Evolutionary conservation across 2,113 vertebrate species (phyloP), one percentile per base, ranked within the genome.

Genomic region (Capricornis sumatraensis): DNA sequence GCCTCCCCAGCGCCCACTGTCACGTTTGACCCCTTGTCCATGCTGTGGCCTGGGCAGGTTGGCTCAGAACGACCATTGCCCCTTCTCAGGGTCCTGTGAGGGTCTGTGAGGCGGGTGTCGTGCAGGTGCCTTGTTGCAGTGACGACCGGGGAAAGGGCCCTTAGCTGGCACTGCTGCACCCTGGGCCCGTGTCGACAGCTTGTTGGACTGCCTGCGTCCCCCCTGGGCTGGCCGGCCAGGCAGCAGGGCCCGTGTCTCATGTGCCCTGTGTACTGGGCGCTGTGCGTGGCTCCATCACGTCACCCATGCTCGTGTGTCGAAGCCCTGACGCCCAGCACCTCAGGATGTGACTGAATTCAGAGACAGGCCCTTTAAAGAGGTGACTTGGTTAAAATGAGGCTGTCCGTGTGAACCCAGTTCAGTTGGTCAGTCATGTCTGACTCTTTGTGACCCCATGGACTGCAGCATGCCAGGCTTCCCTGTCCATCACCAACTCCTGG

Each of bases 211-310:
- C 52, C 33, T 64, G 33, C 11, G 0, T 53, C 47, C 47, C 17
- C 1, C 0, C 28, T 25, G 17, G 0, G 15, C 53, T 5, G 0
- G 30, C 23, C 6, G 10, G 43, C 82, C 16, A 6, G n/a, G 1
- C 14, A 76, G n/a, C 7, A 12, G 28, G 28, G 45, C 16, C 50
- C 0, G 16, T 13, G 30, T 40, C 36, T 36, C 36, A 0, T 15
- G 21, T 47, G 15, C 21, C 21, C 13, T 16, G 33, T 19, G 45
- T 7, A 27, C 2, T 10, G 43, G 10, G 45, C 13, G 9, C 21
- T 3, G 0, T 60, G 40, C 2, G 4, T 57, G 23, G 7, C 88
- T 11, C 58, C 36, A 23, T 36, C 45, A 0, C 9, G n/a, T 23
- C 67, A 36, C 16, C 40, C 7, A 8, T 1, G 43, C n/a, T 62